Evolutionary conservation across 2,888 invertebrate genomes (phyloP), one percentile per base, ranked within the genome.

Genomic region (Megamerina dolium): DNA sequence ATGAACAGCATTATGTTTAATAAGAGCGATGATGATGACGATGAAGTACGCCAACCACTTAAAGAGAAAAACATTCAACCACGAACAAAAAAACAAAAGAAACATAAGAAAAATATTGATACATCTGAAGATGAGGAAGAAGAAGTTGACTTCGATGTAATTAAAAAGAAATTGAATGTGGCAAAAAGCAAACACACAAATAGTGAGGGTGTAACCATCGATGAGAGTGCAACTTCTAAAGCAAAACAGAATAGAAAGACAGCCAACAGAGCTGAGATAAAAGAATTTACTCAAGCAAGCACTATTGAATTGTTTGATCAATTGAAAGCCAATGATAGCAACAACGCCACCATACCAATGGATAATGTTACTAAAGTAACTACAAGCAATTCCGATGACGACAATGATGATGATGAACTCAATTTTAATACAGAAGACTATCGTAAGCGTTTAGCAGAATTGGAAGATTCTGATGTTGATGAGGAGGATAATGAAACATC

Each of bases 391-490:
- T 35, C 43, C 3, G 44, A 43, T 12, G 43, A 50, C 16, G 52
- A 47, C 19, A 36, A 39, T 16, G 46, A 48, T 35, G 33, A 40
- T 3, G 59, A 62, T 54, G 66, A 63, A 50, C 53, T 61, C 33
- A 60, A 69, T 57, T 67, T 71, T 39, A 68, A 70, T 53, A 67
- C 72, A 23, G 67, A 71, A 50, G 64, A 65, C 55, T 66, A 66
- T 53, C 65, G 65, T 10, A 59, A 64, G 42, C 63, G 70, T 26
- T 56, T 72, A 33, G 58, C 60, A 9, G 70, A 69, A 42, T 53
- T 71, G 32, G 65, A 55, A 44, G 58, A 57, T 43, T 56, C 55
- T 14, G 48, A 57, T 10, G 59, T 51, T 16, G 43, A 47, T 5
- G 46, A 46, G 10, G 42, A 41, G 13, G 37, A 41, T 8, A 33